Evolutionary conservation across 2,888 invertebrate species (phyloP).

Genomic region (Dolichomitus sp.): DNA sequence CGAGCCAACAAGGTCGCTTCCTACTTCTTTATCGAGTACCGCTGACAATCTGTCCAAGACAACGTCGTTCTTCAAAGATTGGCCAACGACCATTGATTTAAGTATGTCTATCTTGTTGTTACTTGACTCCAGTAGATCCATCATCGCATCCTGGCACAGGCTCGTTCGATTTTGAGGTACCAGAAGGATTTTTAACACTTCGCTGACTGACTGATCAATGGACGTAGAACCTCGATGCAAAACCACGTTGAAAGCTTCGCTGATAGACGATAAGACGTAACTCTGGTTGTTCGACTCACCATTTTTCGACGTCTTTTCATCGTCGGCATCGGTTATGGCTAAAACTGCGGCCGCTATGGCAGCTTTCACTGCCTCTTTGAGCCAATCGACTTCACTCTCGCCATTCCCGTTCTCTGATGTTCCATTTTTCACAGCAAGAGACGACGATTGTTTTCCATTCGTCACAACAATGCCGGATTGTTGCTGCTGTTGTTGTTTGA

Average conservation of each 20-base stretch:
- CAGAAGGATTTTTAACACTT: slow-evolving; percentile 78
- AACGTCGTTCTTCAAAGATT: slow-evolving; percentile 87
- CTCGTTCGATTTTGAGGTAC: slow-evolving; percentile 79
- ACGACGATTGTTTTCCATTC: slow-evolving; percentile 72
- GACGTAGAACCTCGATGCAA: slow-evolving; percentile 72
- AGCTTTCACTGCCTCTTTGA: slow-evolving; percentile 77
- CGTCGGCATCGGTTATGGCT: slow-evolving; percentile 73
- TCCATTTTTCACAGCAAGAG: slow-evolving; percentile 48
- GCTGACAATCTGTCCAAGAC: slow-evolving; percentile 89
- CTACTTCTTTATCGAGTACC: slow-evolving; percentile 88
- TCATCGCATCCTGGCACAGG: slow-evolving; percentile 78
- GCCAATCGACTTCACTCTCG: slow-evolving; percentile 70
- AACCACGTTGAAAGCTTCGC: slow-evolving; percentile 81
- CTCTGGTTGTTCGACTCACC: slow-evolving; percentile 72
- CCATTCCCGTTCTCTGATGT: slow-evolving; percentile 58
- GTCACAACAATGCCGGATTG: slow-evolving; percentile 45
- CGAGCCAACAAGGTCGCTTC: slow-evolving; percentile 88
- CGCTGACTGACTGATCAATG: slow-evolving; percentile 78
- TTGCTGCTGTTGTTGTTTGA: slow-evolving; percentile 71
- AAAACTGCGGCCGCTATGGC: slow-evolving; percentile 80
- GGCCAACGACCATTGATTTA: slow-evolving; percentile 88
- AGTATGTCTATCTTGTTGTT: slow-evolving; percentile 89
- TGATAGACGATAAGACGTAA: slow-evolving; percentile 80
- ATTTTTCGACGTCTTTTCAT: slow-evolving; percentile 55
- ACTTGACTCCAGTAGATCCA: slow-evolving; percentile 77